phyloP scores from a whole-genome alignment of 2,888 invertebrate genomes.

The Cerastis rubricosa region DNA sequence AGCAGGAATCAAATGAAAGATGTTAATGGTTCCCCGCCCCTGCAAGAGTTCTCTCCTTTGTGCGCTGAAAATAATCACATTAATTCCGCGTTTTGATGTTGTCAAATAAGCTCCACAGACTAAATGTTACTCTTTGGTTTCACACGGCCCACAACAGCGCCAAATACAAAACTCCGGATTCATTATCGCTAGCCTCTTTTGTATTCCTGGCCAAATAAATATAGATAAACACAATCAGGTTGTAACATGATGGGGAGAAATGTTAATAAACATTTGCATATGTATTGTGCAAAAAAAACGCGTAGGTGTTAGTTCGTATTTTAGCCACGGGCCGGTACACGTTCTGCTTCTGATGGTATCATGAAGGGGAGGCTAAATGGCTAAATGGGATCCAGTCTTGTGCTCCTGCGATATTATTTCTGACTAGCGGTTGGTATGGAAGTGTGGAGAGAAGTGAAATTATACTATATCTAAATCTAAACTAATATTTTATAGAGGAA shows the following conservation, averaged over 20 bases:
- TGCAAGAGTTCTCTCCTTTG: background rate
- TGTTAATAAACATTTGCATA: background rate
- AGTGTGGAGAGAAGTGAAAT: no score
- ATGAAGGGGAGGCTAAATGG: no score
- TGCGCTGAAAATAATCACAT: background rate
- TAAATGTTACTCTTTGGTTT: background rate
- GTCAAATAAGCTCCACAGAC: background rate
- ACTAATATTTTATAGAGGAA: no score
- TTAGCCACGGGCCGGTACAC: background rate
- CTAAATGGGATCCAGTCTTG: no score
- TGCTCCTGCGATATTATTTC: background rate
- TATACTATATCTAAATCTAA: no score
- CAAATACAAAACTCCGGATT: background rate
- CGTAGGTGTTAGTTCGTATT: background rate
- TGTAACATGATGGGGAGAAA: background rate
- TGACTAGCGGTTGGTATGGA: no score
- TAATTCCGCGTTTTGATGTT: background rate
- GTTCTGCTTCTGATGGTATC: no score
- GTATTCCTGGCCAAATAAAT: background rate
- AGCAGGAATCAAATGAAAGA: background rate
- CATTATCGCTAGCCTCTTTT: background rate
- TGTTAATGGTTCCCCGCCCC: background rate
- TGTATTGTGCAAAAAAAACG: background rate
- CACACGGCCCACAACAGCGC: background rate
- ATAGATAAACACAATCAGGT: background rate